Evolutionary conservation across 2,797 vertebrate species (phyloP).

Genomic region (Artibeus jamaicensis): DNA sequence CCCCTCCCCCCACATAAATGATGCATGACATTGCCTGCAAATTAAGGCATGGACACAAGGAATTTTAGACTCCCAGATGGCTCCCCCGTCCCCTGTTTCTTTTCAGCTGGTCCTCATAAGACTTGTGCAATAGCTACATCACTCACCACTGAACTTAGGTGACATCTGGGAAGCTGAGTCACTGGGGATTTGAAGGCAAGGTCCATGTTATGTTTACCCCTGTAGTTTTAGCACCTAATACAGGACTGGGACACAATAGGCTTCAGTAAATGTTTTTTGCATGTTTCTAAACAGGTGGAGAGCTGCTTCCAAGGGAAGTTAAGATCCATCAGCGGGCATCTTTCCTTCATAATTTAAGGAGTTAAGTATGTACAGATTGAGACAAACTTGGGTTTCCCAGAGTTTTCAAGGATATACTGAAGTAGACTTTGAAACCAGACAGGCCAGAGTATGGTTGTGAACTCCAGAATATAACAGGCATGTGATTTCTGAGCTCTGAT

Average conservation of each 20-base stretch:
- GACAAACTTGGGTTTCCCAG: neutral
- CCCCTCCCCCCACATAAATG: constrained; percentile 48
- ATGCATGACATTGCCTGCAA: constrained; percentile 58
- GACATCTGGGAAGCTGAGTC: neutral
- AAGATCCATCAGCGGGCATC: neutral
- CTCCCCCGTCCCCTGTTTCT: constrained; percentile 25
- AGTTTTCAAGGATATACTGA: neutral
- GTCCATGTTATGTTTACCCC: neutral
- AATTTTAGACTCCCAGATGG: constrained; percentile 64
- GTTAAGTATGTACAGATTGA: neutral
- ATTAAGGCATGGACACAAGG: constrained; percentile 50
- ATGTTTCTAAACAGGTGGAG: neutral
- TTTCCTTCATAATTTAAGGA: neutral
- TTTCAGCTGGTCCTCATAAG: constrained; percentile 49
- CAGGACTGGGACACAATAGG: neutral
- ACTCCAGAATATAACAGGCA: neutral
- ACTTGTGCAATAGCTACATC: neutral
- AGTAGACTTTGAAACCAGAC: neutral
- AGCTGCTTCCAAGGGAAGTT: neutral
- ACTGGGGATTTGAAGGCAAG: neutral
- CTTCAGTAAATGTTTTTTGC: neutral
- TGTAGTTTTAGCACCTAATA: neutral
- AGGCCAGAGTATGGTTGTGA: neutral
- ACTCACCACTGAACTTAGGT: neutral
- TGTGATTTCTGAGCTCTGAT: neutral